phyloP scores from a whole-genome alignment of 2,888 invertebrate genomes.

The Dioctria linearis region DNA sequence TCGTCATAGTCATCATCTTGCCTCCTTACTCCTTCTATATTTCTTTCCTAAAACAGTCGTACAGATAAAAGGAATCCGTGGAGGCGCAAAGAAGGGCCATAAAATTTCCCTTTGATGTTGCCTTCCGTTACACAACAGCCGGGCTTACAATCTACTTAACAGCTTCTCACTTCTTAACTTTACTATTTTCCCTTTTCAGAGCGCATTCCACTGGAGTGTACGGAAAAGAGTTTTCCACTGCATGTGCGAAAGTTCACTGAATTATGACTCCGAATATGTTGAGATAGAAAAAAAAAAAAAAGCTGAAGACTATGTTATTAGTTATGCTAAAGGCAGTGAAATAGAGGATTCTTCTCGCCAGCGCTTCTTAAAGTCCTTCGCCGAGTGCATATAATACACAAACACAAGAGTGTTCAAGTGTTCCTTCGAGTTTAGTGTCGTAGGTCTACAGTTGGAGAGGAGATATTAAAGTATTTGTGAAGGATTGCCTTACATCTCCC shows the following conservation, averaged over 20 bases:
- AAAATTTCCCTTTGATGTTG: constrained; percentile 48
- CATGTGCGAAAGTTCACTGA: constrained; percentile 49
- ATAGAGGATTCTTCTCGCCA: constrained; percentile 42
- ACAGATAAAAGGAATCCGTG: neutral
- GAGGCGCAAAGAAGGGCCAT: constrained; percentile 31
- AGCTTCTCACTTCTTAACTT: constrained; percentile 50
- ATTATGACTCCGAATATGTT: constrained; percentile 46
- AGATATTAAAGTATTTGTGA: constrained; percentile 34
- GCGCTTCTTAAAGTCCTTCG: neutral
- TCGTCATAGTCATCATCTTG: constrained; percentile 19
- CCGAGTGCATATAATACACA: constrained; percentile 17
- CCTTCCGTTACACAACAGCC: constrained; percentile 48
- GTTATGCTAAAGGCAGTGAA: constrained; percentile 46
- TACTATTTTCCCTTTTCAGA: constrained; percentile 48
- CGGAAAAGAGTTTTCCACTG: constrained; percentile 27
- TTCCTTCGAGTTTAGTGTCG: neutral
- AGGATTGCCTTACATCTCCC: constrained; percentile 18
- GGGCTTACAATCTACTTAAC: constrained; percentile 52
- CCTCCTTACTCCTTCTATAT: constrained; percentile 18
- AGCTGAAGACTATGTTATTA: constrained; percentile 29
- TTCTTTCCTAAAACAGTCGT: constrained; percentile 10
- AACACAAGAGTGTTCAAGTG: constrained; percentile 12
- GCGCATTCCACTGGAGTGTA: constrained; percentile 23
- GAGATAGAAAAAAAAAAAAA: constrained; percentile 30
- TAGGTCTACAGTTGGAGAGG: constrained; percentile 44